Base-by-base conservation (phyloP, 2,797 vertebrate species). In the Hozukius guyotensis region DNA sequence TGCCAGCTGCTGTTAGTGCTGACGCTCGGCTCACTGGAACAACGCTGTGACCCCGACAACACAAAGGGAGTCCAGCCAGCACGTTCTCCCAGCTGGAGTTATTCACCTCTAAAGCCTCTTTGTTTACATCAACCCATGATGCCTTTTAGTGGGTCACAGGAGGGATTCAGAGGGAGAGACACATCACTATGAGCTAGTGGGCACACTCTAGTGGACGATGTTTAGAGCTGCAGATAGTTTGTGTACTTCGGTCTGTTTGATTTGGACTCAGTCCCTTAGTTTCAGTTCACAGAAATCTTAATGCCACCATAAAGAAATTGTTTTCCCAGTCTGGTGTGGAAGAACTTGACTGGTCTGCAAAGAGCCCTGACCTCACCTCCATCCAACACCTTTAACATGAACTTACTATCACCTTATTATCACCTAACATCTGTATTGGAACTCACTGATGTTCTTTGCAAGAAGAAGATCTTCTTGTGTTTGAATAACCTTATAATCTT, bases 1-100 rank as follows among this genome's bases (percentile, higher is more conserved):
- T 85, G 88, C 89, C 91, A 88, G 87, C 87, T 84, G 72, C 80
- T 74, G 85, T 91, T 93, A 87, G 57, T 95, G 94, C 95, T 95
- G 94, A 95, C 82, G 78, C 81, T 49, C 69, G 25, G 85, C 81
- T 85, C 66, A 27, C 77, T 87, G 79, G 83, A 93, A 94, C 86
- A 94, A 94, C 88, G 78, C 73, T 13, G 68, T 68, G 78, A 81
- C 68, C 79, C 69, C 65, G 24, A 71, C 63, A 86, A 78, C 85
- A 93, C 90, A 94, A 95, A 93, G 83, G 80, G 67, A 77, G 73
- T 61, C 55, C 80, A 83, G 78, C 86, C 88, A 90, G 93, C 78
- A 88, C 2, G 83, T 93, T 91, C 91, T 52, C 73, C 69, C 77
- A 78, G 81, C 88, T 88, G 78, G 62, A 67, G 76, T 38, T 79